phyloP scores from a whole-genome alignment of 2,113 vertebrate species.

The Scopus umbretta region DNA sequence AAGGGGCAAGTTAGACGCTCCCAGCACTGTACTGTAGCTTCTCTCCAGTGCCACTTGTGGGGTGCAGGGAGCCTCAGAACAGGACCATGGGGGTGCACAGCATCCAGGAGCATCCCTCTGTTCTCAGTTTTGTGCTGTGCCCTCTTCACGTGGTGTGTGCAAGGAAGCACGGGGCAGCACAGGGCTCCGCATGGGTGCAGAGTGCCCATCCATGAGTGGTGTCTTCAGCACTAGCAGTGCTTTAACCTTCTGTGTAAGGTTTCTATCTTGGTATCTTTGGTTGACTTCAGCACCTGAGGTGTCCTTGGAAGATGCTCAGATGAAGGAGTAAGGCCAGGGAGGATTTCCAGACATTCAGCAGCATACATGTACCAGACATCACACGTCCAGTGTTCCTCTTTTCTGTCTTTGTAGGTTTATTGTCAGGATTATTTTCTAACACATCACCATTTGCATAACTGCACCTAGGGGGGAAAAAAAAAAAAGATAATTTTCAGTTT shows the following conservation, averaged over 20 bases:
- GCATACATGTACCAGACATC: neutral
- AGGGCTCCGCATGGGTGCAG: neutral
- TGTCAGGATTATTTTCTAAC: neutral
- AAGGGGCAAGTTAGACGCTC: neutral
- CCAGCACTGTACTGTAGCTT: neutral
- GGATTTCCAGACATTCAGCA: neutral
- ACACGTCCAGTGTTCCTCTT: neutral
- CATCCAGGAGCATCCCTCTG: neutral
- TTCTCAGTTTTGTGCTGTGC: neutral
- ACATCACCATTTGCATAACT: neutral
- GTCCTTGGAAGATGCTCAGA: neutral
- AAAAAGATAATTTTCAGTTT: neutral
- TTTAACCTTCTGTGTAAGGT: neutral
- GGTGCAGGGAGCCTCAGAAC: too few relatives aligned
- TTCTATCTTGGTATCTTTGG: neutral
- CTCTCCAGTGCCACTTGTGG: neutral
- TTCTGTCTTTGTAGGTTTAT: neutral
- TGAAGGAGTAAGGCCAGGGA: neutral
- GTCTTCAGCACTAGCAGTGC: neutral
- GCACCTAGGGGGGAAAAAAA: neutral
- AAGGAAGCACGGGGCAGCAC: fast-evolving
- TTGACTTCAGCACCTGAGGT: neutral
- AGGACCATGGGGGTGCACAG: neutral
- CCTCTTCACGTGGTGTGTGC: fast-evolving
- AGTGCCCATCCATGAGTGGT: fast-evolving